Evolutionary conservation across 2,888 invertebrate species (phyloP).

Genomic region (Coelopa pilipes): DNA sequence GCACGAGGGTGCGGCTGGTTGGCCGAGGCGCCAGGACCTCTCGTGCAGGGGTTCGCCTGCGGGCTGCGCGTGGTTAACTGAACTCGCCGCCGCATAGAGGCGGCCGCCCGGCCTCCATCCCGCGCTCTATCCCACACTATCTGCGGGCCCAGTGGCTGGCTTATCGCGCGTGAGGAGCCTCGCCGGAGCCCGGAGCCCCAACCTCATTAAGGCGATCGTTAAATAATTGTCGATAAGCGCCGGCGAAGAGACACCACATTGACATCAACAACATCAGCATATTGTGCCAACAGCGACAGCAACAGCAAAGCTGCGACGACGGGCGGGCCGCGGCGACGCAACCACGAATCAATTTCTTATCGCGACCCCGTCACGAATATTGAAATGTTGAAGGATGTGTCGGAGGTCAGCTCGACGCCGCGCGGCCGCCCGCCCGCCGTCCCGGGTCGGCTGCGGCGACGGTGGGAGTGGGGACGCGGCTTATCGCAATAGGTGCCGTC

Average conservation of each 20-base stretch:
- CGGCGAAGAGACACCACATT: neutral
- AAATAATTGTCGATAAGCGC: conserved; percentile 13
- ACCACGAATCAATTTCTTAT: conserved; percentile 34
- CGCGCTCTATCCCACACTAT: no score
- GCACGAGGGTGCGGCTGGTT: no score
- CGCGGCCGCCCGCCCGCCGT: no score
- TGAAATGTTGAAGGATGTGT: conserved; percentile 33
- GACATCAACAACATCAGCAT: neutral
- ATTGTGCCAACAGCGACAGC: neutral
- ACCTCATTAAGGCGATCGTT: conserved; percentile 24
- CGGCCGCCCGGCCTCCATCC: no score
- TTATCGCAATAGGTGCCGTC: neutral
- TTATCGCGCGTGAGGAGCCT: neutral
- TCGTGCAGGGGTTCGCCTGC: no score
- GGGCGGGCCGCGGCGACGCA: neutral
- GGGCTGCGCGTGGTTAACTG: no score
- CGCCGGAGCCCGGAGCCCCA: neutral
- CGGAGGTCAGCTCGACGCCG: conserved; percentile 11
- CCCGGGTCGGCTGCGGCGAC: no score
- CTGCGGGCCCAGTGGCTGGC: neutral
- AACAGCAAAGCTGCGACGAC: neutral
- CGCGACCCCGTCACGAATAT: conserved; percentile 12
- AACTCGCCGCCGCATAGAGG: no score
- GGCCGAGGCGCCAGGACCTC: no score
- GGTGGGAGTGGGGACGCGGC: no score